Evolutionary conservation across 2,888 invertebrate genomes (phyloP).

Genomic region (Callinectes sapidus): DNA sequence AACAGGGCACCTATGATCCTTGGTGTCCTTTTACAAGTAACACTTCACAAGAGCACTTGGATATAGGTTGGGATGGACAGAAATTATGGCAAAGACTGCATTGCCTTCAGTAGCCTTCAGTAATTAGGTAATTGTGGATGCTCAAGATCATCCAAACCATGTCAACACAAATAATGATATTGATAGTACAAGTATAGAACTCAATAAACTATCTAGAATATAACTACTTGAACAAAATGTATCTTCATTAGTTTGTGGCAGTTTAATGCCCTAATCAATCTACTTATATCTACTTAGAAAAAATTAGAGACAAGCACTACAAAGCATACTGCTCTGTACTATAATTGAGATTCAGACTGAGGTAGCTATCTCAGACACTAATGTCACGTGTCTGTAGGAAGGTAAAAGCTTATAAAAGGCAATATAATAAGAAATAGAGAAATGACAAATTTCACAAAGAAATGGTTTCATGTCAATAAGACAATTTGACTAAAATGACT

Average conservation of each 20-base stretch:
- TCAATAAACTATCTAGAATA: background rate
- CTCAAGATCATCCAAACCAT: background rate
- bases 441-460: background rate
- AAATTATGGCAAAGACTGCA: background rate
- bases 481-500: background rate
- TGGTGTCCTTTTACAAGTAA: slow-evolving; percentile 4
- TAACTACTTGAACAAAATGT: background rate
- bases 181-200: background rate
- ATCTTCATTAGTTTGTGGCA: background rate
- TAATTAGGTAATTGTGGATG: background rate
- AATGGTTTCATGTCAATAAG: too few relatives aligned
- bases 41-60: slow-evolving; percentile 3
- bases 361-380: background rate
- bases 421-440: background rate
- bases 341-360: background rate
- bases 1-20: background rate
- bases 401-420: background rate
- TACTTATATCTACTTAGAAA: background rate
- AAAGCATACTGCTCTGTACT: background rate
- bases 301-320: background rate
- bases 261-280: background rate
- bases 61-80: background rate
- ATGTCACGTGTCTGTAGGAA: background rate
- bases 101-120: background rate
- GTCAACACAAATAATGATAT: background rate